These are phyloP conservation scores for Alosa alosa DNA, from an alignment of 2,113 vertebrate genomes.

Conservation along the genomic window DNA sequence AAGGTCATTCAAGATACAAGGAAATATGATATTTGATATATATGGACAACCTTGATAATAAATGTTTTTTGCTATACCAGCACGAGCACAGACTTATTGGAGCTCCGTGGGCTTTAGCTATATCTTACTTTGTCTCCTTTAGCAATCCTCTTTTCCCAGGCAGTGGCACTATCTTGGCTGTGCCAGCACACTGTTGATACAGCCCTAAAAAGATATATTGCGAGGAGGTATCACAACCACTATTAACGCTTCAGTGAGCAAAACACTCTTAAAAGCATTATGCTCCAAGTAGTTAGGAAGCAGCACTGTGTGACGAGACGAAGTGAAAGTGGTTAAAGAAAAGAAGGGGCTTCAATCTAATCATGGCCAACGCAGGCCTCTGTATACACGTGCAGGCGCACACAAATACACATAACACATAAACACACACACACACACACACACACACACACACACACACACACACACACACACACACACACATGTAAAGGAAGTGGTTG, in stretches of 20 bases:
- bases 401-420: not conserved
- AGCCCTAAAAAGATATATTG: constrained; percentile 21
- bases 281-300: constrained; percentile 29
- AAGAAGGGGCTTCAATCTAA: not conserved
- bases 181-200: constrained; percentile 32
- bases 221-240: constrained; percentile 11
- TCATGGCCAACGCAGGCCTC: not conserved
- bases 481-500: not conserved
- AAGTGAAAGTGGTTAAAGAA: not conserved
- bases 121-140: not conserved
- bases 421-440: not conserved
- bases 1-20: not conserved
- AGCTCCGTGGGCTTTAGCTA: not conserved
- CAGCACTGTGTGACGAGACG: not conserved
- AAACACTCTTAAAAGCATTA: constrained; percentile 36
- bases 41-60: not conserved
- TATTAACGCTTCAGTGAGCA: constrained; percentile 31
- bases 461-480: not conserved
- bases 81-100: not conserved
- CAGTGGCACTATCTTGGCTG: not conserved
- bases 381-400: not conserved
- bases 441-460: not conserved
- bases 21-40: not conserved
- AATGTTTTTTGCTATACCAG: not conserved
- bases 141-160: not conserved